Percentiles rank a stretch among this genome's conserved stretches.
These are phyloP conservation scores for Perca flavescens DNA, from an alignment of 2,113 vertebrate genomes.

Conservation along the genomic window DNA sequence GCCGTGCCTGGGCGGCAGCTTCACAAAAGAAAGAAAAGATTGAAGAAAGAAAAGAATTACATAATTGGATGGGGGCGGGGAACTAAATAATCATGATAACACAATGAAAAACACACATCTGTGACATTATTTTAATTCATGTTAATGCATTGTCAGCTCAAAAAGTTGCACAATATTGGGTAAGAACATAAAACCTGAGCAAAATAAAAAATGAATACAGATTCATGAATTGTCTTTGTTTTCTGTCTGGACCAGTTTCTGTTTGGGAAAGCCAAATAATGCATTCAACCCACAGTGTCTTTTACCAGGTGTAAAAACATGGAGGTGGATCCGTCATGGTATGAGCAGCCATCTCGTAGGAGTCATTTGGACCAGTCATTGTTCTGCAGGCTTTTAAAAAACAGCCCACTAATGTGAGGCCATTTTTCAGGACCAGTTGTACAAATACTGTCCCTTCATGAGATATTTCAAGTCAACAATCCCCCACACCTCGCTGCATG, in stretches of 20 bases:
- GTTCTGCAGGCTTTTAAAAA: constrained; percentile 58
- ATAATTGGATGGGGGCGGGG: not conserved
- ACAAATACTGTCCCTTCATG: not conserved
- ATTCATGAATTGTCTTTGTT: constrained; percentile 34
- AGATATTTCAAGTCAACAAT: not conserved
- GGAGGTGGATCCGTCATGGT: constrained; percentile 79
- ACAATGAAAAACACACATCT: not conserved
- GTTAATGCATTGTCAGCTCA: not conserved
- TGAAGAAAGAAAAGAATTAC: not conserved
- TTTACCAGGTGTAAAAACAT: constrained; percentile 74
- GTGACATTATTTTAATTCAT: not conserved
- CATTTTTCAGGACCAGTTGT: constrained; percentile 22
- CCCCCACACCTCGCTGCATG: not conserved
- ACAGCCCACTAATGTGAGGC: constrained; percentile 34
- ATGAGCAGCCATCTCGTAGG: constrained; percentile 79
- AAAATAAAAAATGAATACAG: not conserved
- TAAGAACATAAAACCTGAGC: not conserved
- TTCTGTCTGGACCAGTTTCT: constrained; percentile 29
- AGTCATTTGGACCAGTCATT: constrained; percentile 71
- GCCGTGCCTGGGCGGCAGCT: not conserved
- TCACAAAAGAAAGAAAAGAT: not conserved
- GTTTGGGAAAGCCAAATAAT: constrained; percentile 40
- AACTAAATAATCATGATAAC: not conserved
- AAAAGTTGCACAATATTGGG: not conserved
- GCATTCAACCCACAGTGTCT: constrained; percentile 55